A percentile compares a stretch with the other conserved stretches of the same genome.
phyloP scores from a whole-genome alignment of 2,888 invertebrate genomes.

The Eulithis prunata region DNA sequence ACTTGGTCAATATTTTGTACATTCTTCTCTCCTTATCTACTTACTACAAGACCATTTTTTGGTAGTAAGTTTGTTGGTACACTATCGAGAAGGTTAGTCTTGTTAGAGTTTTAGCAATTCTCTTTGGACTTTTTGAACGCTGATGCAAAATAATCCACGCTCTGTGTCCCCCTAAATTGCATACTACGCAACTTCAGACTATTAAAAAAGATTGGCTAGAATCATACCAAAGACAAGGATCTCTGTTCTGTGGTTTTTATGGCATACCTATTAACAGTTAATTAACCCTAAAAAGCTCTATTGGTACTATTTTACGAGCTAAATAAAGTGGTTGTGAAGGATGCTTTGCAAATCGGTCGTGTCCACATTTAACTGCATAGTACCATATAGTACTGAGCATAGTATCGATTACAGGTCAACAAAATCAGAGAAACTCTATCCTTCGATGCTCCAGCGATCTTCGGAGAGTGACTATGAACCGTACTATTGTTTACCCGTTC shows the following conservation, averaged over 20 bases:
- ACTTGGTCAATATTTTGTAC: background rate
- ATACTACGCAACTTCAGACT: too few species aligned
- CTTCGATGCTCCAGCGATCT: slow-evolving; percentile 94
- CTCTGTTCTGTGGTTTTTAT: too few species aligned
- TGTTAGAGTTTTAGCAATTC: too few species aligned
- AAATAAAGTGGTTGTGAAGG: slow-evolving; percentile 22
- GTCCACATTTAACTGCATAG: background rate
- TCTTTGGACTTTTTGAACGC: too few species aligned
- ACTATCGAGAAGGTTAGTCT: too few species aligned
- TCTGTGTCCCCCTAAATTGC: too few species aligned
- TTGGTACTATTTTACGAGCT: background rate
- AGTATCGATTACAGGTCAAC: slow-evolving; percentile 88
- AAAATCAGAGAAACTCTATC: slow-evolving; percentile 97
- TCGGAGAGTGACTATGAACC: slow-evolving; percentile 93
- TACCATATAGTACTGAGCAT: background rate
- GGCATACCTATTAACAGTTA: too few species aligned
- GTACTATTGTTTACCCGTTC: slow-evolving; percentile 92
- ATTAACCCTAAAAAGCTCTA: background rate
- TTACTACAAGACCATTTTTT: too few species aligned
- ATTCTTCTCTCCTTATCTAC: background rate
- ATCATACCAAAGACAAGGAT: too few species aligned
- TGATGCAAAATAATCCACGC: too few species aligned
- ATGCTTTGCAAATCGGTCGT: slow-evolving; percentile 1
- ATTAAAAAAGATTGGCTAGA: too few species aligned
- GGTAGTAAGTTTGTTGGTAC: too few species aligned